Conservation (phyloP, 1,140 invertebrate genomes). For the Centruroides vittatus region DNA sequence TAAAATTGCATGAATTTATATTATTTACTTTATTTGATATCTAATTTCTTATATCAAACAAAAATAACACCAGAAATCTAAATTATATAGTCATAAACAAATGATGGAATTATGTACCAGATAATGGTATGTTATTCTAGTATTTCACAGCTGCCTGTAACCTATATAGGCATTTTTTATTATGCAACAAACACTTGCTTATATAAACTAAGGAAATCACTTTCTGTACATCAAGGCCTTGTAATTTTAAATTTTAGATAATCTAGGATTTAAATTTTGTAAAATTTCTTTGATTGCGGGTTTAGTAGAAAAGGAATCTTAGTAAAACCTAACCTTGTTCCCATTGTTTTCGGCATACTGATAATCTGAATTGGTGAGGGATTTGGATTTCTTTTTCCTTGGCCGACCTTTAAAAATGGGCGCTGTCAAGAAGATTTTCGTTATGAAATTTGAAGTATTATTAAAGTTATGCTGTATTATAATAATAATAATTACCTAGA, state of each 20-base stretch:
- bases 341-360: slow-evolving; percentile 6
- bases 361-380: slow-evolving; percentile 1
- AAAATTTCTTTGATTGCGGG: not conserved
- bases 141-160: too few relatives aligned
- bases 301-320: not conserved
- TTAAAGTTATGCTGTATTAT: not conserved
- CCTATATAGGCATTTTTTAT: too few relatives aligned
- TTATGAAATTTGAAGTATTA: not conserved
- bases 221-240: too few relatives aligned
- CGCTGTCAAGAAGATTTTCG: not conserved
- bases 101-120: not conserved
- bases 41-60: not conserved
- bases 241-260: too few relatives aligned
- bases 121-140: not conserved
- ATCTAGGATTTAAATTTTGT: not conserved
- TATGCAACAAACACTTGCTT: too few relatives aligned
- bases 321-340: not conserved
- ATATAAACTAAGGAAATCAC: too few relatives aligned
- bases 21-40: not conserved
- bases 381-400: slow-evolving; percentile 8
- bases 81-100: not conserved
- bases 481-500: slow-evolving; percentile 40
- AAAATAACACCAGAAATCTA: not conserved
- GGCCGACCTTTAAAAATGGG: slow-evolving; percentile 2
- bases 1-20: too few relatives aligned